These are phyloP conservation scores for Agrenia bidenticulata DNA, from an alignment of 2,888 invertebrate genomes.

Conservation along the genomic window DNA sequence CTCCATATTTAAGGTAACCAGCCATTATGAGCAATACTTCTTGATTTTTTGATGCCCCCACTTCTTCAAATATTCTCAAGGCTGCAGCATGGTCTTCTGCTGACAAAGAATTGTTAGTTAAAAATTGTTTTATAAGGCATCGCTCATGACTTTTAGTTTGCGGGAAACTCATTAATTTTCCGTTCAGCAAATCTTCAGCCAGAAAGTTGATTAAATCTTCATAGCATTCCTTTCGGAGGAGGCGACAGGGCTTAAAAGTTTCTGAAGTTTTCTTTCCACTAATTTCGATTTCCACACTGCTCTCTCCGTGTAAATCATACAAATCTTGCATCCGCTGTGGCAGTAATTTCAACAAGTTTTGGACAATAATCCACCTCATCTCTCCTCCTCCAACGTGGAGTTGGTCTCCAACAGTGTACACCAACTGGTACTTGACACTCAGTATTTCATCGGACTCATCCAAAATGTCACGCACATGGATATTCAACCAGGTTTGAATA, in stretches of 20 bases:
- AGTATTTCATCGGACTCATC: constrained; percentile 48
- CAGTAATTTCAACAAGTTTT: constrained; percentile 21
- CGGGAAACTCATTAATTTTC: constrained; percentile 1
- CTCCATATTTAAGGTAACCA: constrained; percentile 37
- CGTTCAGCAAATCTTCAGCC: constrained; percentile 14
- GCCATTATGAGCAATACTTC: constrained; percentile 35
- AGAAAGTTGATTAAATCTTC: not conserved
- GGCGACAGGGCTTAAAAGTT: constrained; percentile 5
- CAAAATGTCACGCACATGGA: constrained; percentile 34
- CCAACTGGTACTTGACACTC: constrained; percentile 44
- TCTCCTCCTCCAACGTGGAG: constrained; percentile 31
- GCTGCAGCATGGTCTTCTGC: not conserved
- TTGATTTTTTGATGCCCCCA: no score
- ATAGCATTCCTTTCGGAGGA: constrained; percentile 8
- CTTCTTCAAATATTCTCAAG: constrained; percentile 16
- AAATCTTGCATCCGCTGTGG: constrained; percentile 2
- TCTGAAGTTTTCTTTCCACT: not conserved
- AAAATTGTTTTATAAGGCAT: constrained; percentile 16
- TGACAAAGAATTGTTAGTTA: constrained; percentile 7
- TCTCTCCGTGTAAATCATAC: not conserved
- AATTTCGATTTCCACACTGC: not conserved
- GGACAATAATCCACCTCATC: constrained; percentile 27
- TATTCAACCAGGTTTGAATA: constrained; percentile 30
- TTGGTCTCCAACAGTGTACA: constrained; percentile 45
- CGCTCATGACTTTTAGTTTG: not conserved